Base-by-base conservation (phyloP, 2,888 invertebrate species). In the Priocnemis perturbator region DNA sequence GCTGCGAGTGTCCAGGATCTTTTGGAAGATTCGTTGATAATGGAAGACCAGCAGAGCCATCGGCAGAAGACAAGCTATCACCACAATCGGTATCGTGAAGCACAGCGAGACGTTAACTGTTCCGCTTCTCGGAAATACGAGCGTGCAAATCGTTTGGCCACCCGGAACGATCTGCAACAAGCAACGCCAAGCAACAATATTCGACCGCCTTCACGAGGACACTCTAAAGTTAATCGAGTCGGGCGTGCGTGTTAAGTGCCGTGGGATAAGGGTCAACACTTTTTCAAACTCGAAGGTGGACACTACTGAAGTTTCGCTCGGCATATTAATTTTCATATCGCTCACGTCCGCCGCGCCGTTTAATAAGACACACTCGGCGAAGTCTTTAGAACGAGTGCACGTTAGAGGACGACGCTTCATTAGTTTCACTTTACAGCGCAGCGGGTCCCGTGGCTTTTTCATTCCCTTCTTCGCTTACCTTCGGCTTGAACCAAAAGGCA, bases 11-110 rank as follows among this genome's bases (percentile, higher is more conserved):
- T 90, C 89, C 57, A 91, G 83, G 64, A 91, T 90, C 74, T 91
- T 91, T 74, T 90, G 89, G 76, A 92, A 92, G 71, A 92, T 92
- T 72, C 89, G 88, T 71, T 91, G 91, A 84, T 91, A 92, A 80
- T 91, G 90, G 83, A 90, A 91, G 17, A 91, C 90, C 30, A 92
- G 84, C 52, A 92, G 86, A 2, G 87, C 84, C 91, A 92, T 91
- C 0, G 92, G 92, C 50, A 92, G 82, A 4, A 92, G 78, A 76
- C 91, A 91, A 15, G 91, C 90, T 60, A 91, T 81, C 26, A 91
- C 78, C 37, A 91, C 86, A 2, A 91, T 90, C 14, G 90, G 89
- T 64, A 91, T 86, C 47, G 90, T 90, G 85, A 91, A 92, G 78
- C 90, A 90, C 2, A 91, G 82, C 0, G 91, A 91, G 59, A 90